Evolutionary conservation across 1,140 invertebrate species (phyloP).

Genomic region (Magallana angulata): DNA sequence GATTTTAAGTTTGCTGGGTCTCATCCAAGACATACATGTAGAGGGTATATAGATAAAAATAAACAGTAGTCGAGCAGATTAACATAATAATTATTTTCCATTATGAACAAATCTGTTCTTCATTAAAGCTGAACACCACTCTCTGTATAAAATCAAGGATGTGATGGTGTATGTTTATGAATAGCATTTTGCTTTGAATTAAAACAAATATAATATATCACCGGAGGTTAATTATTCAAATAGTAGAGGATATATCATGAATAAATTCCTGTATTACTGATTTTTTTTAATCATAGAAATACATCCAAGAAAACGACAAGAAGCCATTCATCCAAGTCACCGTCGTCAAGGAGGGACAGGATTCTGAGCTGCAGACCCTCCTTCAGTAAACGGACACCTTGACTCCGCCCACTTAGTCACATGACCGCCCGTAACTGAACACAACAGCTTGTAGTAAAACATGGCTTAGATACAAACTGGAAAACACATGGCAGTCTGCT

Average conservation of each 20-base stretch:
- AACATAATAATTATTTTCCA: too few species aligned
- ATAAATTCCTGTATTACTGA: not conserved
- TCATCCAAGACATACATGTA: too few species aligned
- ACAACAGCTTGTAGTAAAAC: not conserved
- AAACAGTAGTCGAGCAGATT: too few species aligned
- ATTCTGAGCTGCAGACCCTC: not conserved
- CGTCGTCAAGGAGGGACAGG: slow-evolving; percentile 20
- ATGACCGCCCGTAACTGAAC: not conserved
- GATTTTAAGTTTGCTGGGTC: too few species aligned
- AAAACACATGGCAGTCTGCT: not conserved
- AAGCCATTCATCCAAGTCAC: slow-evolving; percentile 30
- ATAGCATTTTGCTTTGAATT: too few species aligned
- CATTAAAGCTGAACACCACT: too few species aligned
- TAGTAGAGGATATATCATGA: not conserved
- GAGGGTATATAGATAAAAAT: too few species aligned
- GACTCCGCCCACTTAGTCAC: not conserved
- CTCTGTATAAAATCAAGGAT: too few species aligned
- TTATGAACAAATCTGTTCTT: too few species aligned
- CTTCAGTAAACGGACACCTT: not conserved
- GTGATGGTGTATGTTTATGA: too few species aligned
- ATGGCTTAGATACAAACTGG: not conserved
- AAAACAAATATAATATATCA: too few species aligned
- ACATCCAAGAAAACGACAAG: slow-evolving; percentile 25
- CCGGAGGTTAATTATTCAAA: too few species aligned
- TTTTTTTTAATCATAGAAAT: slow-evolving; percentile 18